A percentile compares a stretch with the other conserved stretches of the same genome.
Evolutionary conservation across 2,797 vertebrate genomes (phyloP).

Genomic region (Octomys mimax): DNA sequence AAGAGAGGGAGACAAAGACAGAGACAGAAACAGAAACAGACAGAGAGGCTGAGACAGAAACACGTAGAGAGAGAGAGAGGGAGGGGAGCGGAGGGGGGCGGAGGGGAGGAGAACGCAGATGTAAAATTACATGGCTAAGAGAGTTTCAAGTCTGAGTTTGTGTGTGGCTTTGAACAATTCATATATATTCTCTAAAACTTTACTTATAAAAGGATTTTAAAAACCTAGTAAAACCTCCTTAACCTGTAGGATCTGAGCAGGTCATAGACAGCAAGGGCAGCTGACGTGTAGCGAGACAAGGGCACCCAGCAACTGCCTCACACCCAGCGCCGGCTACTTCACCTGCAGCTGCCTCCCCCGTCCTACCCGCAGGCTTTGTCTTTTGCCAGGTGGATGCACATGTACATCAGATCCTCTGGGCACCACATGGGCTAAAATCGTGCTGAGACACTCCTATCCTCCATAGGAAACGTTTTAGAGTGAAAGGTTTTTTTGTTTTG

Average conservation of each 20-base stretch:
- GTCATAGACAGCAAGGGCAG: neutral
- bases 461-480: neutral
- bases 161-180: neutral
- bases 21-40: too few species aligned
- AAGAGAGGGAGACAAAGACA: fast-evolving
- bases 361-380: neutral
- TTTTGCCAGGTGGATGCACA: neutral
- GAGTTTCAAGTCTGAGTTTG: neutral
- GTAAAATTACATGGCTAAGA: neutral
- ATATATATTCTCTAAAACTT: neutral
- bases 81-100: too few species aligned
- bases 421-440: neutral
- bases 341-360: neutral
- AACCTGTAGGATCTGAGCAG: neutral
- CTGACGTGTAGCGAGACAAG: neutral
- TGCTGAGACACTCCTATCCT: neutral
- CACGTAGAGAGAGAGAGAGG: too few species aligned
- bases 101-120: neutral
- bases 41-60: too few species aligned
- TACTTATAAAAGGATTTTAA: neutral
- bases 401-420: neutral
- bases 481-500: neutral
- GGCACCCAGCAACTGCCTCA: fast-evolving
- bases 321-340: neutral
- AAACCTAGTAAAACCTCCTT: neutral